Evolutionary conservation across 2,113 vertebrate species (phyloP), one percentile per base, ranked within the genome.

Genomic region (Rhadina sibilatrix): DNA sequence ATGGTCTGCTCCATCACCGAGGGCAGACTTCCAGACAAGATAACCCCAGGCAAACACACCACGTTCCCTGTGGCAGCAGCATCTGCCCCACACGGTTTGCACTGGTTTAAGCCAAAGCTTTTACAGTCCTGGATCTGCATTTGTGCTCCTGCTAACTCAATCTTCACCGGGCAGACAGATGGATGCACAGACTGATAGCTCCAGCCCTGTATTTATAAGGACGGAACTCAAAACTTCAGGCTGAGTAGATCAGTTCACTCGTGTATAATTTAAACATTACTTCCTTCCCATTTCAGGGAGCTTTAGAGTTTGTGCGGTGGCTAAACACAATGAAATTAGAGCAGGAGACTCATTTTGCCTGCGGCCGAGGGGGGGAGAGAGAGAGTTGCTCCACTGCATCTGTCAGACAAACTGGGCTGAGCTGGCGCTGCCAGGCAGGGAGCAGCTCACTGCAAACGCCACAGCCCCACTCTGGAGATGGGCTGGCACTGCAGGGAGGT

Each of bases 231-330:
- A 46, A 96, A 70, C 88, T 93, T 69, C 11, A 6, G 90, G 33
- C 85, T 70, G 76, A 93, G 79, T 78, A 77, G 70, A 94, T 88
- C 93, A 89, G 96, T 56, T 95, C 93, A 90, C 92, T 96, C 94
- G 81, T 95, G 93, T 78, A 78, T 88, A 93, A 96, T 86, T 96
- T 90, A 96, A 95, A 88, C 90, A 44, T 95, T 83, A 96, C 90
- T 97, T 97, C 94, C 94, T 95, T 95, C 92, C 94, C 90, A 42
- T 90, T 90, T 75, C 53, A 17, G 93, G 88, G 60, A 92, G 85
- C 94, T 95, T 77, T 81, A 66, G 60, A 93, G 85, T 93, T 88
- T 94, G 76, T 81, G 88, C 15, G 0, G 68, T 64, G 92, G 93
- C 72, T 75, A 56, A 95, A 87, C 72, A 94, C 88, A 94, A 96